Evolutionary conservation across 2,113 vertebrate species (phyloP).

Genomic region (Abramis brama): DNA sequence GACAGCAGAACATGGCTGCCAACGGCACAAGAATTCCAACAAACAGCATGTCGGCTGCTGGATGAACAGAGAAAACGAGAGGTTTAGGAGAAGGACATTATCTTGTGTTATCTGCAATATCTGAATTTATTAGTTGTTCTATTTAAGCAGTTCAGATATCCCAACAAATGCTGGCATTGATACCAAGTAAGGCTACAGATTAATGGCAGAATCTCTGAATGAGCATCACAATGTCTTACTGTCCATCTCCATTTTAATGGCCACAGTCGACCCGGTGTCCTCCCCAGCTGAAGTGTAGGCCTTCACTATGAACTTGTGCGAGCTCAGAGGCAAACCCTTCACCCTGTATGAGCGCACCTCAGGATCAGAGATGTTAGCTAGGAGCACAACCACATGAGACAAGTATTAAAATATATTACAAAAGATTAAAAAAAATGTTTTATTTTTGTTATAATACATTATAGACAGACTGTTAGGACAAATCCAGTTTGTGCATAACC

Average conservation of each 20-base stretch:
- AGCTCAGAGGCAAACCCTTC: slow-evolving; percentile 57
- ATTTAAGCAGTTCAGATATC: background rate
- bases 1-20: slow-evolving; percentile 62
- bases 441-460: too few species aligned
- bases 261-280: slow-evolving; percentile 62
- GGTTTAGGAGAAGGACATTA: background rate
- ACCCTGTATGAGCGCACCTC: slow-evolving; percentile 63
- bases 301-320: slow-evolving; percentile 77
- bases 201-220: background rate
- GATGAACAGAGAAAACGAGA: background rate
- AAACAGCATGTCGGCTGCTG: slow-evolving; percentile 70
- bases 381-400: slow-evolving; percentile 16
- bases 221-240: slow-evolving; percentile 55
- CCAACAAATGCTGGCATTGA: background rate
- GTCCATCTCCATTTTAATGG: slow-evolving; percentile 64
- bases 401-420: background rate
- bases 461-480: too few species aligned
- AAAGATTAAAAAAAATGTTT: background rate
- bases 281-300: slow-evolving; percentile 76
- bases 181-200: background rate
- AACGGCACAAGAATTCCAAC: slow-evolving; percentile 74
- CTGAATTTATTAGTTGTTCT: background rate
- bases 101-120: background rate
- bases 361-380: slow-evolving; percentile 69
- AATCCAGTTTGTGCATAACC: too few species aligned